Base-by-base conservation (phyloP, 2,113 vertebrate genomes). In the Nerophis ophidion region DNA sequence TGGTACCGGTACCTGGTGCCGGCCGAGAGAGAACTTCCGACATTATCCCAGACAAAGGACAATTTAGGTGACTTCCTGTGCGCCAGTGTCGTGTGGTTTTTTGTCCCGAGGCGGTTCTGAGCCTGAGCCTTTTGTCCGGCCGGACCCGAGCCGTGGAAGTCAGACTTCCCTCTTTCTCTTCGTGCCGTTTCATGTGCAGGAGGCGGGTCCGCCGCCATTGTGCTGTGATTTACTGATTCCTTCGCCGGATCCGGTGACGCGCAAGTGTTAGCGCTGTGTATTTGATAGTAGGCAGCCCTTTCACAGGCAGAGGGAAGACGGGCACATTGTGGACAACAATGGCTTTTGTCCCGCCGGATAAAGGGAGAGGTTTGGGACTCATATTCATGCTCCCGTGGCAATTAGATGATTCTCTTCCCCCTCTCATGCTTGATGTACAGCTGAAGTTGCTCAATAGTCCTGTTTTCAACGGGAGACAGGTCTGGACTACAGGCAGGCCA, bases 41-140 rank as follows among this genome's bases (percentile, higher is more conserved):
- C 89, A 85, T 80, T 78, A 83, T 77, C 67, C 68, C 72, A 76
- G 78, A 91, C 90, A 91, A 90, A 81, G 66, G 83, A 70, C 80
- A 83, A 85, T 90, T 89, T 89, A 80, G 84, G 83, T 77, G 85
- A 89, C 85, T 90, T 91, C 90, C 89, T 90, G 87, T 88, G 83
- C 57, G 53, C 77, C 79, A 88, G 88, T 90, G 87, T 90, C 88
- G 77, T 85, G 87, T 91, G 86, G 84, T 26, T 87, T n/a, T 84
- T 87, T 86, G 71, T 87, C 89, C 87, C 45, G 72, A 75, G 89
- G 90, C 88, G 60, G 71, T 72, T 70, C 71, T 87, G 83, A 75
- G 87, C 81, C 66, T 72, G 79, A 84, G 80, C 70, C 79, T 83
- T 88, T 90, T 91, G 89, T 86, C 70, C 66, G 26, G 75, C 53